Conservation (phyloP, 2,113 vertebrate genomes). For the Myotis yumanensis region DNA sequence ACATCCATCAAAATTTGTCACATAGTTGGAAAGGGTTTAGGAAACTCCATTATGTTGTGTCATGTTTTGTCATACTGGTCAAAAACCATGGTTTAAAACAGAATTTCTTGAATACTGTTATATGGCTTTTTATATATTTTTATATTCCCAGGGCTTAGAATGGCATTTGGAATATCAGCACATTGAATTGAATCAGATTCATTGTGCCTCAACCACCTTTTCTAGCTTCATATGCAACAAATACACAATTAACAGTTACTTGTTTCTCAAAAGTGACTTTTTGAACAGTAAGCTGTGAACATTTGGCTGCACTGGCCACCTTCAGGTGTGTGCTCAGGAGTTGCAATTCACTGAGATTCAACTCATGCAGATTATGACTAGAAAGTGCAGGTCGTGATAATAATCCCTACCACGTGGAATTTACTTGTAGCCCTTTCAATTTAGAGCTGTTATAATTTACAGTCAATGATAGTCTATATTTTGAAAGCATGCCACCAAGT, state of each 20-base stretch:
- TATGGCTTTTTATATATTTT: not conserved
- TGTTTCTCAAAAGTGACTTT: not conserved
- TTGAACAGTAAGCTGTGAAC: not conserved
- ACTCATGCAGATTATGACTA: not conserved
- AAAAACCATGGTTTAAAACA: not conserved
- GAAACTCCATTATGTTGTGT: not conserved
- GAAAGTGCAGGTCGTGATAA: not conserved
- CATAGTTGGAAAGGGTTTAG: not conserved
- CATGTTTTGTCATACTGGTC: not conserved
- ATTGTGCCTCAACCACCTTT: not conserved
- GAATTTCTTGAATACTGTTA: not conserved
- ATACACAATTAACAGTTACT: not conserved
- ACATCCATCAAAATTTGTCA: slow-evolving; percentile 38
- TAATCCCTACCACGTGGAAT: not conserved
- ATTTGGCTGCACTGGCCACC: not conserved
- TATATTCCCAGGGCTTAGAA: not conserved
- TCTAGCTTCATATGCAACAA: not conserved
- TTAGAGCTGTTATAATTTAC: not conserved
- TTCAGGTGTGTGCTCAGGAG: not conserved
- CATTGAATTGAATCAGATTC: not conserved
- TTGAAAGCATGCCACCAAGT: not conserved
- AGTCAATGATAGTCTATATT: not conserved
- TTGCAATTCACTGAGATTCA: slow-evolving; percentile 9
- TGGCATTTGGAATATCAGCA: not conserved
- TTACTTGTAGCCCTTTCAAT: not conserved